Percentiles rank a stretch among this genome's conserved stretches.
Conservation (phyloP, 2,797 vertebrate genomes). For the Poecilia wingei region DNA sequence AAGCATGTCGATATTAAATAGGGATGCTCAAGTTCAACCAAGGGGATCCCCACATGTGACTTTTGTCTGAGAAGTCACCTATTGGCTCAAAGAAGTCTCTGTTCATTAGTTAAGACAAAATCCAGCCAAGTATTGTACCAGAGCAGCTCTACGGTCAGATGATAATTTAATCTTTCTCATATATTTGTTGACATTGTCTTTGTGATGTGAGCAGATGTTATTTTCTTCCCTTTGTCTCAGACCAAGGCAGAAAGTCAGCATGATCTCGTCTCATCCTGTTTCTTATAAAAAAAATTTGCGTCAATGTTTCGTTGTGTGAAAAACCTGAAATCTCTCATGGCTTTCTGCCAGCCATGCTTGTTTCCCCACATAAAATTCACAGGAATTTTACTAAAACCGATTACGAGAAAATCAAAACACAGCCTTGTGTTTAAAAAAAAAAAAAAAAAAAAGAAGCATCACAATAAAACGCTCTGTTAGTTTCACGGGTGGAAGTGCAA, state of each 20-base stretch:
- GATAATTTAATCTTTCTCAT: background rate
- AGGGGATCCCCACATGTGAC: too few relatives aligned
- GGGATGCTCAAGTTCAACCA: too few relatives aligned
- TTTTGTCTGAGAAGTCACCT: too few relatives aligned
- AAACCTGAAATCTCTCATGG: background rate
- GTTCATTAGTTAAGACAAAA: too few relatives aligned
- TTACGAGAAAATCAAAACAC: background rate
- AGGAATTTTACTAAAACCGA: background rate
- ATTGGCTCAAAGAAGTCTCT: too few relatives aligned
- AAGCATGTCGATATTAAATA: too few relatives aligned
- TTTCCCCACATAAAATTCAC: background rate
- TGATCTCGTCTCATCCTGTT: background rate
- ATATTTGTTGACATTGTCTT: background rate
- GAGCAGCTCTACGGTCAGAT: background rate
- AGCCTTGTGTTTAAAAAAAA: background rate
- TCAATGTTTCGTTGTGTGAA: background rate
- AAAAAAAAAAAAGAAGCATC: background rate
- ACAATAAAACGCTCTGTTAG: background rate
- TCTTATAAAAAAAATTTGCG: too few relatives aligned
- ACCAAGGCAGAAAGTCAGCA: background rate
- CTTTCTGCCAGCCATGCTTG: background rate
- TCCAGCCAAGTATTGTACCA: too few relatives aligned
- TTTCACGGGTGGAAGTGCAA: background rate
- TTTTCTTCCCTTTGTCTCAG: background rate
- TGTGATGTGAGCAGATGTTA: background rate